Conservation (phyloP, 2,113 vertebrate species). For the Hirundichthys speculiger region DNA sequence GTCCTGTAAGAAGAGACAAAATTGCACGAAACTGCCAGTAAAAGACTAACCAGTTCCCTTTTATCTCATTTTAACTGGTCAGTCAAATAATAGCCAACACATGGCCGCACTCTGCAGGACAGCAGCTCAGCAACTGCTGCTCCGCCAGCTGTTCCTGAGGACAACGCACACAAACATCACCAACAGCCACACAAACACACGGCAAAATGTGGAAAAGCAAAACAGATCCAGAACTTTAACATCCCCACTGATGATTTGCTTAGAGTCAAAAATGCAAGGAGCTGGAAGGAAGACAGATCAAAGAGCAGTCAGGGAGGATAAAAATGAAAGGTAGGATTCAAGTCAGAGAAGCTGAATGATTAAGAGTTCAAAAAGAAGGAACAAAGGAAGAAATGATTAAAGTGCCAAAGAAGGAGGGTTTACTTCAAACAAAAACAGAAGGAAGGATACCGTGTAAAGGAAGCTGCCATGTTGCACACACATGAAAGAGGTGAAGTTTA, state of each 20-base stretch:
- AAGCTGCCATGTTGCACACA: constrained; percentile 36
- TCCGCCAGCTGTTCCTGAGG: constrained; percentile 65
- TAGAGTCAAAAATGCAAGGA: not conserved
- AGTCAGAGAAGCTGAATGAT: constrained; percentile 41
- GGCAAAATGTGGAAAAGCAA: constrained; percentile 1
- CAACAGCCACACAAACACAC: not conserved
- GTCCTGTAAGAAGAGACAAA: not conserved
- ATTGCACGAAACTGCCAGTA: constrained; percentile 9
- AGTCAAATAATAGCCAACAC: constrained; percentile 55
- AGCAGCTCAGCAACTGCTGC: too few species aligned
- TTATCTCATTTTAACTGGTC: constrained; percentile 34
- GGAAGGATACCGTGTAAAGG: constrained; percentile 16
- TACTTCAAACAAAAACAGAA: constrained; percentile 28
- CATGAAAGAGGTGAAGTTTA: constrained; percentile 46
- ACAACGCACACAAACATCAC: constrained; percentile 20
- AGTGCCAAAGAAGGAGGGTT: constrained; percentile 21
- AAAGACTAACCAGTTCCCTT: constrained; percentile 5
- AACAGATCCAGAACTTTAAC: not conserved
- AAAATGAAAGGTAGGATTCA: constrained; percentile 12
- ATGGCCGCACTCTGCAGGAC: constrained; percentile 58
- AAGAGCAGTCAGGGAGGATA: constrained; percentile 6
- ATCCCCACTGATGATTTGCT: not conserved
- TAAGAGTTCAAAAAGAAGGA: constrained; percentile 22
- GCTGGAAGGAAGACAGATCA: not conserved
- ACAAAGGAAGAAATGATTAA: constrained; percentile 45